These are phyloP conservation scores for Sphecodes monilicornis DNA, from an alignment of 2,888 invertebrate genomes.

Conservation along the genomic window DNA sequence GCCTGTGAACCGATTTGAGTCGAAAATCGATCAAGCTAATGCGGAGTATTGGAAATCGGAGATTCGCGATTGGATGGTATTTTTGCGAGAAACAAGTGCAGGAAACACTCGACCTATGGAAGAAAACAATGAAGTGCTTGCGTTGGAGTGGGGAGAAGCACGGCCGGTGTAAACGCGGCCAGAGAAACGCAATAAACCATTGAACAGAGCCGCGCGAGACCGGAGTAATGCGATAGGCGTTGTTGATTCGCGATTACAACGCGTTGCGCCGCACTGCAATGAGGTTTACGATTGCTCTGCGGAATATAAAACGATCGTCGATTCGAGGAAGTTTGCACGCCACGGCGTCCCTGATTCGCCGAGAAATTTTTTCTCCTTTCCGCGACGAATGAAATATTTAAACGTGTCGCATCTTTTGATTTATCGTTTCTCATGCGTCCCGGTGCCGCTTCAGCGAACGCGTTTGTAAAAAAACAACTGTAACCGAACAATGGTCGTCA, in stretches of 20 bases:
- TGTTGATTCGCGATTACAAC: conserved; percentile 57
- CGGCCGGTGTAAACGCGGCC: conserved; percentile 2
- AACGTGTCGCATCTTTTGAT: conserved; percentile 42
- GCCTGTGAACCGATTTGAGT: not conserved
- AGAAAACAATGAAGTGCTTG: not conserved
- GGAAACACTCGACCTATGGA: not conserved
- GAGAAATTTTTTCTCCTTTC: conserved; percentile 12
- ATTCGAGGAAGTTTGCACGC: conserved; percentile 55
- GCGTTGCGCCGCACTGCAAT: conserved; percentile 63
- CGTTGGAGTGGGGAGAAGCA: not conserved
- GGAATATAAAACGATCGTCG: conserved; percentile 56
- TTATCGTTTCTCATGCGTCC: conserved; percentile 33
- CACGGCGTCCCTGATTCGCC: conserved; percentile 50
- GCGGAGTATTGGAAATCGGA: not conserved
- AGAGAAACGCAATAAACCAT: conserved; percentile 42
- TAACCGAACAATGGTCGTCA: not conserved
- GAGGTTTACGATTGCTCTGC: conserved; percentile 58
- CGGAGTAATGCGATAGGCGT: conserved; percentile 52
- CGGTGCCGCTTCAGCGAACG: conserved; percentile 11
- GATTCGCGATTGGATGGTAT: not conserved
- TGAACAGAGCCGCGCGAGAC: conserved; percentile 23
- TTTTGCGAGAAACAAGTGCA: not conserved
- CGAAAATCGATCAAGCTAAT: not conserved
- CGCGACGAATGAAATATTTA: conserved; percentile 53
- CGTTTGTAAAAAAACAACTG: not conserved